Conservation (phyloP, 2,797 vertebrate species). For the Chrysocyon brachyurus region DNA sequence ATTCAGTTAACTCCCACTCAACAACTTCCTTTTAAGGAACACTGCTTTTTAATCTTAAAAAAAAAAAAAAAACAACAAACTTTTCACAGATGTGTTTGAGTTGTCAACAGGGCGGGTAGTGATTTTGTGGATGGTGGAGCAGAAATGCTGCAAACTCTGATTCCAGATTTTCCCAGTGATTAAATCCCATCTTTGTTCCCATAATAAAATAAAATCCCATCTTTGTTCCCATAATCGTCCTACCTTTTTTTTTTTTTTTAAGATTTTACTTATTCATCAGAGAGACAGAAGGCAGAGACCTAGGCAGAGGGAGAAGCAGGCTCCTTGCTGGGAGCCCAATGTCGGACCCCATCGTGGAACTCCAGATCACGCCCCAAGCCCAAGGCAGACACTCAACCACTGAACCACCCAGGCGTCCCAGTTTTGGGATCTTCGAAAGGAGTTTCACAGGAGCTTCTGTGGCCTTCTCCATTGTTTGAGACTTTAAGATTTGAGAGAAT, state of each 20-base stretch:
- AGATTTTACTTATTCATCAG: too few relatives aligned
- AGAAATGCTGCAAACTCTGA: not conserved
- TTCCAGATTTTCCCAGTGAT: not conserved
- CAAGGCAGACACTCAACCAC: too few relatives aligned
- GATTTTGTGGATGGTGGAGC: not conserved
- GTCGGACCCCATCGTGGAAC: too few relatives aligned
- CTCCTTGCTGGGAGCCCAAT: too few relatives aligned
- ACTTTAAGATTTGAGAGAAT: not conserved
- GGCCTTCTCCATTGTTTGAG: not conserved
- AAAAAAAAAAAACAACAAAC: not conserved
- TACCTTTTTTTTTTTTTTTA: too few relatives aligned
- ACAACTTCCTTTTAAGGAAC: not conserved
- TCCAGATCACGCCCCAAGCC: too few relatives aligned
- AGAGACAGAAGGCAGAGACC: too few relatives aligned
- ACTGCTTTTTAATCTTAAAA: conserved; percentile 7
- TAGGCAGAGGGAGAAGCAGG: too few relatives aligned
- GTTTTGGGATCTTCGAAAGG: not conserved
- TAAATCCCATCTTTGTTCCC: not conserved
- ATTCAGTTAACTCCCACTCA: not conserved
- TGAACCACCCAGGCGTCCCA: too few relatives aligned
- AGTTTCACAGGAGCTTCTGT: not conserved
- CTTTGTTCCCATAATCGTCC: not conserved
- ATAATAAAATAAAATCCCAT: not conserved
- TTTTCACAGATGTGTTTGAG: not conserved
- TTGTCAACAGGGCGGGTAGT: not conserved